These are phyloP conservation scores for Delphinus delphis DNA, from an alignment of 2,113 vertebrate genomes.

Conservation along the genomic window DNA sequence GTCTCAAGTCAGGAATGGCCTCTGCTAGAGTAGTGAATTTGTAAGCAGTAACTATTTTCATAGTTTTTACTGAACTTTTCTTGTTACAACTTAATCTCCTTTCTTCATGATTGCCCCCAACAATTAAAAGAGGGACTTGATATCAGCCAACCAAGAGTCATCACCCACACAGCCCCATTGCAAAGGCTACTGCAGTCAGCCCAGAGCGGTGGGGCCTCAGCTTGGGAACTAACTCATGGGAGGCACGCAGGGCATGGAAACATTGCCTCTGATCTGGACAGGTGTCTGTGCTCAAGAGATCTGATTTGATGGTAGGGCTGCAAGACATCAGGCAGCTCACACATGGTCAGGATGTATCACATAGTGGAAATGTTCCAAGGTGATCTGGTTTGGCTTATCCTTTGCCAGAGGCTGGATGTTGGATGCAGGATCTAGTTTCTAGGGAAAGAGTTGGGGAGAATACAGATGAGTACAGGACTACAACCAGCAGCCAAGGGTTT, in stretches of 20 bases:
- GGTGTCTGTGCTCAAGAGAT: not conserved
- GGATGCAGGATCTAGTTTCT: not conserved
- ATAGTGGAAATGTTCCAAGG: not conserved
- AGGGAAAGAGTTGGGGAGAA: not conserved
- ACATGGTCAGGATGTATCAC: not conserved
- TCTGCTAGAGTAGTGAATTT: not conserved
- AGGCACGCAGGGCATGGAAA: not conserved
- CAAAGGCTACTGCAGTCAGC: not conserved
- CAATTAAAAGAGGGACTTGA: not conserved
- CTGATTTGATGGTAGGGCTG: not conserved
- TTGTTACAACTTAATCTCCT: not conserved
- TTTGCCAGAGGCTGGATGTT: not conserved
- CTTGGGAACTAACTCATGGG: not conserved
- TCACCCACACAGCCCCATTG: not conserved
- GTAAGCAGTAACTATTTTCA: not conserved
- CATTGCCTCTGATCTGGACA: not conserved
- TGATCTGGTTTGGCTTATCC: not conserved
- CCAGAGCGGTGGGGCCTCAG: not conserved
- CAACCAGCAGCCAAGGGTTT: not conserved
- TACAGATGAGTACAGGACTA: not conserved
- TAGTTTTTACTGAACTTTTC: not conserved
- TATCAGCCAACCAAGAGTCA: not conserved
- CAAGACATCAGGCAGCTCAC: not conserved
- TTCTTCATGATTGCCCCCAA: not conserved
- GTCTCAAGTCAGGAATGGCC: not conserved